Evolutionary conservation across 2,888 invertebrate species (phyloP).

Genomic region (Thecocarcelia acutangulata): DNA sequence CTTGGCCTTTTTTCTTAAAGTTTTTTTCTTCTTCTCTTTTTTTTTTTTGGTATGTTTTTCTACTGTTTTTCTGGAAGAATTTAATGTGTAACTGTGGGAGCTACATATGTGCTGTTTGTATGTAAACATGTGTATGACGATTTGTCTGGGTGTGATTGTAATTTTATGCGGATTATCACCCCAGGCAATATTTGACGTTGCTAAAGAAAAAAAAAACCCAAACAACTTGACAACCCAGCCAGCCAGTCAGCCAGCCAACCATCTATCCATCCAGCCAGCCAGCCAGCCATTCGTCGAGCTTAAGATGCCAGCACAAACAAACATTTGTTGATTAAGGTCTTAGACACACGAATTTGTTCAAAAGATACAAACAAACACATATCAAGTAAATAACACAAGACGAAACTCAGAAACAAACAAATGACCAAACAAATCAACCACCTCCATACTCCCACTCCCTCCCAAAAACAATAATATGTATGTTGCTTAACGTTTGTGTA

Average conservation of each 20-base stretch:
- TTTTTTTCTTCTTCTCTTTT: conserved; percentile 44
- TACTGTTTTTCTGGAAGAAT: conserved; percentile 48
- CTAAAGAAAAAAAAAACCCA: conserved; percentile 62
- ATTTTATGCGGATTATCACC: conserved; percentile 79
- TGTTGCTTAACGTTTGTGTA: conserved; percentile 1
- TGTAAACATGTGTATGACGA: conserved; percentile 58
- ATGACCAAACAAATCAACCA: conserved; percentile 62
- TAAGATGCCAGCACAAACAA: conserved; percentile 62
- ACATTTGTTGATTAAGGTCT: conserved; percentile 67
- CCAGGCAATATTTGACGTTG: conserved; percentile 70
- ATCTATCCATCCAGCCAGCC: conserved; percentile 1
- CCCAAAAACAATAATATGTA: background rate
- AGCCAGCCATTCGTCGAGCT: conserved; percentile 27
- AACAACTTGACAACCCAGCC: conserved; percentile 60
- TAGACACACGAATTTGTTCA: conserved; percentile 34
- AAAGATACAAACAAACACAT: conserved; percentile 26
- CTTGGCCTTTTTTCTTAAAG: conserved; percentile 71
- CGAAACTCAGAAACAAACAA: conserved; percentile 43
- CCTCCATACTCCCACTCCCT: conserved; percentile 42
- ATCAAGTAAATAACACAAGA: conserved; percentile 39
- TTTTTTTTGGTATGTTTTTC: conserved; percentile 54
- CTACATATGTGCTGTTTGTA: conserved; percentile 46
- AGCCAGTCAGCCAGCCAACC: conserved; percentile 25
- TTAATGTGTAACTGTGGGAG: conserved; percentile 26
- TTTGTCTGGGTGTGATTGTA: conserved; percentile 76